Evolutionary conservation across 2,113 vertebrate genomes (phyloP).

Genomic region (Nycticryphes semicollaris): DNA sequence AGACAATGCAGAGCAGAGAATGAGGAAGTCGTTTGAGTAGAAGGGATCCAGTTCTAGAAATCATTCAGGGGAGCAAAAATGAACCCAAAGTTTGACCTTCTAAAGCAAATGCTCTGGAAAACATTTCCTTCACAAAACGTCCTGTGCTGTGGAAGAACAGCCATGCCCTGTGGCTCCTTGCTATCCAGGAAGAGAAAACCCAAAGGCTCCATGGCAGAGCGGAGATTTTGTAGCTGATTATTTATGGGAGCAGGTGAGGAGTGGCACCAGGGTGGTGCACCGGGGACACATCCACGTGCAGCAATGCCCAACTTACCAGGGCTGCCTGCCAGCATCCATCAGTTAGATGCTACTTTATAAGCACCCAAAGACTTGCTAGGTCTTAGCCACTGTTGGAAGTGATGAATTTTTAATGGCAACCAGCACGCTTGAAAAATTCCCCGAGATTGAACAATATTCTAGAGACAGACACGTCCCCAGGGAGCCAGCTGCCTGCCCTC

Average conservation of each 20-base stretch:
- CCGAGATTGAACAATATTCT: background rate
- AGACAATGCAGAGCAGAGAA: background rate
- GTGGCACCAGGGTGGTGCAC: no score
- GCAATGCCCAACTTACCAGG: no score
- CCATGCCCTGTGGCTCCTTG: background rate
- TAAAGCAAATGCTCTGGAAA: background rate
- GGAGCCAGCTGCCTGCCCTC: slow-evolving; percentile 26
- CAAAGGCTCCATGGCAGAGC: no score
- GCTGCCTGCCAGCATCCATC: no score
- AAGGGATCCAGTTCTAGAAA: background rate
- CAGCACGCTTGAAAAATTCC: background rate
- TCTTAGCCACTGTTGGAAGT: slow-evolving; percentile 43
- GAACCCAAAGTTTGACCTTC: background rate
- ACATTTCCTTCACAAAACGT: background rate
- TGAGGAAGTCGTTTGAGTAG: background rate
- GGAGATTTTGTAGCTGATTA: no score
- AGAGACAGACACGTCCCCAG: background rate
- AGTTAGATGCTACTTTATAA: slow-evolving; percentile 2
- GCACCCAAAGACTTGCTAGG: background rate
- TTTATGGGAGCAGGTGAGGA: no score
- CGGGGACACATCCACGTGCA: no score
- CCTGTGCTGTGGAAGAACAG: background rate
- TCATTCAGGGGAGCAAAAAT: background rate
- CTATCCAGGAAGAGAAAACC: background rate
- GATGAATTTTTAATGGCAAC: slow-evolving; percentile 58